These are phyloP conservation scores for Siderastrea radians DNA, from an alignment of 92 coral and sea anemone genomes.

Conservation along the genomic window DNA sequence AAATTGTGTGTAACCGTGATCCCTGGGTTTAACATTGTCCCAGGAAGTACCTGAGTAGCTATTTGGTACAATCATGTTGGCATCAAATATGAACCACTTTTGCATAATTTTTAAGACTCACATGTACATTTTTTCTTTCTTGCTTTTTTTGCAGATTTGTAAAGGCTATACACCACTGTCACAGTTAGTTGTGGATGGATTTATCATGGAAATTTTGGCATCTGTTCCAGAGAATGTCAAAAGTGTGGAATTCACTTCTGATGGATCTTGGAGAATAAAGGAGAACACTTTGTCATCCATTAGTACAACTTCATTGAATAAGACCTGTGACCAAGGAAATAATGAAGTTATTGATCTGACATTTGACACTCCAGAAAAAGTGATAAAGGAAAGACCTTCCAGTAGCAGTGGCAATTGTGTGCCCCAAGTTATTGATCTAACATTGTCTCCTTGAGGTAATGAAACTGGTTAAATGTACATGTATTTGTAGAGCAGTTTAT, in stretches of 20 bases:
- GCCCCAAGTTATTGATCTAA: constrained; percentile 40
- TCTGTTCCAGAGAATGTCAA: constrained; percentile 31
- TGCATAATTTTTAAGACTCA: too few relatives aligned
- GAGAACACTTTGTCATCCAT: neutral
- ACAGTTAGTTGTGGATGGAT: constrained; percentile 36
- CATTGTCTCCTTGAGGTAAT: constrained; percentile 20
- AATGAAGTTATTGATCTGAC: constrained; percentile 37
- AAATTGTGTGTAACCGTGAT: too few relatives aligned
- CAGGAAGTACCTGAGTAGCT: too few relatives aligned
- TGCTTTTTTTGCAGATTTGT: constrained; percentile 25
- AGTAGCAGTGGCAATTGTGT: neutral
- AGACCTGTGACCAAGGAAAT: neutral
- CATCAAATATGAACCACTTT: too few relatives aligned
- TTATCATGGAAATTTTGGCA: constrained; percentile 11
- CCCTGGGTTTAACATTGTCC: too few relatives aligned
- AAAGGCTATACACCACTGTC: constrained; percentile 21
- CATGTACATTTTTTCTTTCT: too few relatives aligned
- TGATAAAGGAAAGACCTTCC: neutral
- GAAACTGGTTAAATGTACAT: neutral
- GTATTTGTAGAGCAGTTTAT: neutral
- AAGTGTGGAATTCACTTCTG: constrained; percentile 43
- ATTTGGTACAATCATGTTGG: too few relatives aligned
- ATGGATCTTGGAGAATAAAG: constrained; percentile 22
- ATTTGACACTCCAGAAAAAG: constrained; percentile 31
- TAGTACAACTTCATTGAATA: neutral